Conservation (phyloP, 2,888 invertebrate genomes). For the Melinopterus prodromus region DNA sequence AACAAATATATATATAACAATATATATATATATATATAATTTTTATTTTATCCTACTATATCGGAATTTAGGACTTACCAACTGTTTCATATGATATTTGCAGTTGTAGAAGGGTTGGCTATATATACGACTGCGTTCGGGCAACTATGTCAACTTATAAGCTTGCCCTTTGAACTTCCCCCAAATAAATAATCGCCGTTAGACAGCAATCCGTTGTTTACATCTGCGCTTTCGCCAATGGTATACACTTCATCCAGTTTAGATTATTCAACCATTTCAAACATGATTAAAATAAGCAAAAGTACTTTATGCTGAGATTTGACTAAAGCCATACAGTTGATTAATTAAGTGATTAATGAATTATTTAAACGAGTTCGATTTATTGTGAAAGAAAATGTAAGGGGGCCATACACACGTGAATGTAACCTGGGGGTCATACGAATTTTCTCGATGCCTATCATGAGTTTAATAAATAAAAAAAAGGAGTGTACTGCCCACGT, state of each 20-base stretch:
- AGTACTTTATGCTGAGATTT: background rate
- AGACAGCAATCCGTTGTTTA: background rate
- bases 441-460: conserved; percentile 9
- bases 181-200: background rate
- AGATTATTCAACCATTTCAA: background rate
- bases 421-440: conserved; percentile 15
- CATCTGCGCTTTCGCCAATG: background rate
- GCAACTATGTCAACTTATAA: background rate
- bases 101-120: background rate
- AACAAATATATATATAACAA: no score
- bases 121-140: background rate
- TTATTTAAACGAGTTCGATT: background rate
- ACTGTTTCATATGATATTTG: background rate
- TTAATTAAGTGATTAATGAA: conserved; percentile 16
- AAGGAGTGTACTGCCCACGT: conserved; percentile 25
- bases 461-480: conserved; percentile 15
- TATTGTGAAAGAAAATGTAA: conserved; percentile 12
- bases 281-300: background rate
- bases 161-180: background rate
- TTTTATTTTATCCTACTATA: no score
- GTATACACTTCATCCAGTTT: no score
- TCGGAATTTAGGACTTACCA: no score
- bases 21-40: no score
- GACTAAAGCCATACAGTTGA: conserved; percentile 1
- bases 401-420: conserved; percentile 13